Evolutionary conservation across 1,140 invertebrate species (phyloP).

Genomic region (Helicoverpa zea): DNA sequence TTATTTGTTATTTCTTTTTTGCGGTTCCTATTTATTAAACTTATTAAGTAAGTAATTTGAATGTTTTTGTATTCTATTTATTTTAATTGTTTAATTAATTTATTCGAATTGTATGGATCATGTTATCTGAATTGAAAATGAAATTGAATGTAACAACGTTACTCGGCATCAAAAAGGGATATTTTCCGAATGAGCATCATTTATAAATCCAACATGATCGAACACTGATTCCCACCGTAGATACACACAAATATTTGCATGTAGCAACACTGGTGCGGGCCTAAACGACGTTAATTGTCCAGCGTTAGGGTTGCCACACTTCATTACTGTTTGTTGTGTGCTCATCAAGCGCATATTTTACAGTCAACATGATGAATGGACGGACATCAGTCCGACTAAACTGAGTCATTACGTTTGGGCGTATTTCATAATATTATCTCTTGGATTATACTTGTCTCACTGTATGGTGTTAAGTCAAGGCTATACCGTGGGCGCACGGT

Average conservation of each 20-base stretch:
- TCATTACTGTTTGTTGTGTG: constrained; percentile 44
- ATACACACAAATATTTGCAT: constrained; percentile 17
- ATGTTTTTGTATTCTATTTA: no score
- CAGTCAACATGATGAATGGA: constrained; percentile 51
- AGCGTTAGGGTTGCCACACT: constrained; percentile 45
- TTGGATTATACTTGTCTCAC: not conserved
- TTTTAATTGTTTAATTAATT: no score
- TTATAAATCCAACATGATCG: not conserved
- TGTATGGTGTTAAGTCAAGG: constrained; percentile 21
- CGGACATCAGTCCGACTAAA: constrained; percentile 12
- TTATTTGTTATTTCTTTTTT: no score
- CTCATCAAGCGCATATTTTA: constrained; percentile 44
- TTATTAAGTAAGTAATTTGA: no score
- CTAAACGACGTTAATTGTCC: constrained; percentile 50
- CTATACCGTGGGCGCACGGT: not conserved
- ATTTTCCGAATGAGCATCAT: constrained; percentile 8
- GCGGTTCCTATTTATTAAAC: no score
- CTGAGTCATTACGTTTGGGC: constrained; percentile 33
- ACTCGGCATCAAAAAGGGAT: no score
- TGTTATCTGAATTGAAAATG: no score
- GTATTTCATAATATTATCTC: not conserved
- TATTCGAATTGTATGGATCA: no score
- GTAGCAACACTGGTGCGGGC: constrained; percentile 36
- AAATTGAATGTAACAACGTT: no score
- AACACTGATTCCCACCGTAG: constrained; percentile 10